These are phyloP conservation scores for Trochalopteron elliotii DNA, from an alignment of 2,113 vertebrate genomes.

Conservation along the genomic window DNA sequence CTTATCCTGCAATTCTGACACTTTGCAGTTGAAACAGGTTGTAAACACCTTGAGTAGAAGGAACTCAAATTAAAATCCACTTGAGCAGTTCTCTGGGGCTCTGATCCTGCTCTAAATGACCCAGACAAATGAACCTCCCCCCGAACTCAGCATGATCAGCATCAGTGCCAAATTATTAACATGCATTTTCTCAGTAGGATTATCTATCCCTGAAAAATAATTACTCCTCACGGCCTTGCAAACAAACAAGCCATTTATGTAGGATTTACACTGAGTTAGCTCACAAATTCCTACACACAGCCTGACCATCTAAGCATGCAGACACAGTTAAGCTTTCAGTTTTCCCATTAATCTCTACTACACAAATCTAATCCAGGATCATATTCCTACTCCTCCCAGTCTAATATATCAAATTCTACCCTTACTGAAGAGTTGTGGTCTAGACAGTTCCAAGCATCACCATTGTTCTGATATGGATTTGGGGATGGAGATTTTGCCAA, in stretches of 20 bases:
- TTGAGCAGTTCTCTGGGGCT: background rate
- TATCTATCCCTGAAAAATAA: constrained; percentile 18
- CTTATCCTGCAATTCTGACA: background rate
- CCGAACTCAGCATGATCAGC: background rate
- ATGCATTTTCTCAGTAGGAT: constrained; percentile 24
- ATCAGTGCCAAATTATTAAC: constrained; percentile 21
- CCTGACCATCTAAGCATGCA: background rate
- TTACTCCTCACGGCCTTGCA: background rate
- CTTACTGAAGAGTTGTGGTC: background rate
- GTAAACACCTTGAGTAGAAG: background rate
- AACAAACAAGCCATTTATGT: background rate
- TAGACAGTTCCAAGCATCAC: background rate
- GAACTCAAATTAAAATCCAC: background rate
- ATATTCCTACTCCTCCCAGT: background rate
- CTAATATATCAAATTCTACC: background rate
- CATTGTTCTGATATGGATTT: background rate
- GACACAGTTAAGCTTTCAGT: background rate
- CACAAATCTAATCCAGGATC: background rate
- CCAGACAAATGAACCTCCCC: background rate
- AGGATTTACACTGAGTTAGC: background rate
- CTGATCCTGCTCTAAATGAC: background rate
- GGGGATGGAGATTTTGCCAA: background rate
- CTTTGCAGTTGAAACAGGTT: background rate
- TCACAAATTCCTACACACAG: background rate
- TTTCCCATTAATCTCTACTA: background rate